Conservation (phyloP, 2,888 invertebrate species). For the Drosophila mimetica region DNA sequence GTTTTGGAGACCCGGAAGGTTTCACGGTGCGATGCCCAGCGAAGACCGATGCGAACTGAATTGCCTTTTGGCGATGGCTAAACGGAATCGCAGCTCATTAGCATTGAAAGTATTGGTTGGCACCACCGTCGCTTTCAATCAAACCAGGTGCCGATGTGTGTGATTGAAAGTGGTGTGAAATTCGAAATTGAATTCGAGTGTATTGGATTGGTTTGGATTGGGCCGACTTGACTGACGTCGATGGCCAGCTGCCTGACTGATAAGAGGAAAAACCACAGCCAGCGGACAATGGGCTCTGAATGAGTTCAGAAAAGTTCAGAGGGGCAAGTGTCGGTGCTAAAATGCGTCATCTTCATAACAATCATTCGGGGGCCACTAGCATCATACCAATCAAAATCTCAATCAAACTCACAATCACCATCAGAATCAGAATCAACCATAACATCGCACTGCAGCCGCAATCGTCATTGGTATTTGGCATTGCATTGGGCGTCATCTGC, state of each 20-base stretch:
- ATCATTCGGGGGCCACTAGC: constrained; percentile 6
- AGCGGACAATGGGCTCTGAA: constrained; percentile 2
- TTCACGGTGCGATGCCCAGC: constrained; percentile 62
- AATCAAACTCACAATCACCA: constrained; percentile 21
- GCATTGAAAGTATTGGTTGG: constrained; percentile 49
- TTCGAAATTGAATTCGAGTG: constrained; percentile 34
- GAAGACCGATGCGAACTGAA: constrained; percentile 74
- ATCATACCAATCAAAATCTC: constrained; percentile 23
- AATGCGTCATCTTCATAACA: constrained; percentile 18
- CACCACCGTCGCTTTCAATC: constrained; percentile 33
- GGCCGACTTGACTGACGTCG: constrained; percentile 26
- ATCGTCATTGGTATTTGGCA: constrained; percentile 16
- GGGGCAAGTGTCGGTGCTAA: not conserved
- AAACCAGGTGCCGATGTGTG: constrained; percentile 27
- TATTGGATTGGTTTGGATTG: constrained; percentile 8
- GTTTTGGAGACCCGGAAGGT: constrained; percentile 29
- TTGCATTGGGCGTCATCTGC: constrained; percentile 60
- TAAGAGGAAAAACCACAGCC: constrained; percentile 22
- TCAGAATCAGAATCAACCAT: constrained; percentile 15
- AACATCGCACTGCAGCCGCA: constrained; percentile 10
- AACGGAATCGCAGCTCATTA: constrained; percentile 45
- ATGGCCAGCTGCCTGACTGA: constrained; percentile 22
- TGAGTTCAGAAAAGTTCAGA: too few species aligned
- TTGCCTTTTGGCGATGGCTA: constrained; percentile 10
- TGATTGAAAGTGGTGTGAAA: constrained; percentile 48